Evolutionary conservation across 2,888 invertebrate genomes (phyloP), one percentile per base, ranked within the genome.

Genomic region (Agrilus biguttatus): DNA sequence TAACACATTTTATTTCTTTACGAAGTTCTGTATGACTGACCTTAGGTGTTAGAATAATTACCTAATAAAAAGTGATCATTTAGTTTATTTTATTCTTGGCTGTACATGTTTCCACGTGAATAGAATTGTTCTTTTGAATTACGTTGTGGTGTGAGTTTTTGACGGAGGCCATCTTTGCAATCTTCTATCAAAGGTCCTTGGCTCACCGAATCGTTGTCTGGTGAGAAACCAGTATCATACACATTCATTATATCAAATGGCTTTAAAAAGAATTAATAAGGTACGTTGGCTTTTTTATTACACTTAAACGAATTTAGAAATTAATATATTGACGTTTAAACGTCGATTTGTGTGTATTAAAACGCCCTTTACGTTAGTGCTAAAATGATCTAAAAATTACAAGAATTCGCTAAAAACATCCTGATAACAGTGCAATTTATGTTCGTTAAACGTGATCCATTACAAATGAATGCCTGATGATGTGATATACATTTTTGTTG

Each of bases 261-360:
- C 89, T 80, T 85, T 89, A 84, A 89, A 89, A 83, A 83, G 89
- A 85, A 89, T 89, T 80, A 89, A 89, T 81, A 89, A 89, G 88
- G 85, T 85, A 80, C 69, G 80, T 78, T 71, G 68, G 62, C 58
- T 58, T 56, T 55, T 51, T 46, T 53, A 51, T 28, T 10, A 28
- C 10, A 28, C 28, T 28, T 10, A 28, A 28, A 28, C 28, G 28
- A 28, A 28, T 28, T 28, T 28, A 28, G 28, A 28, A 28, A 28
- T 28, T 28, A 28, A 28, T 41, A 48, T 49, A 52, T 48, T 49
- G 45, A 48, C 40, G 45, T 47, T 46, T 48, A 47, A 49, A 28
- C 28, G 28, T 41, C 42, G 51, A 49, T 53, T 54, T 54, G 46
- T 52, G 49, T 43, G 47, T 55, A 58, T 62, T 62, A 63, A 28